These are phyloP conservation scores for Watsonalla cultraria DNA, from an alignment of 2,888 invertebrate species.

Conservation along the genomic window DNA sequence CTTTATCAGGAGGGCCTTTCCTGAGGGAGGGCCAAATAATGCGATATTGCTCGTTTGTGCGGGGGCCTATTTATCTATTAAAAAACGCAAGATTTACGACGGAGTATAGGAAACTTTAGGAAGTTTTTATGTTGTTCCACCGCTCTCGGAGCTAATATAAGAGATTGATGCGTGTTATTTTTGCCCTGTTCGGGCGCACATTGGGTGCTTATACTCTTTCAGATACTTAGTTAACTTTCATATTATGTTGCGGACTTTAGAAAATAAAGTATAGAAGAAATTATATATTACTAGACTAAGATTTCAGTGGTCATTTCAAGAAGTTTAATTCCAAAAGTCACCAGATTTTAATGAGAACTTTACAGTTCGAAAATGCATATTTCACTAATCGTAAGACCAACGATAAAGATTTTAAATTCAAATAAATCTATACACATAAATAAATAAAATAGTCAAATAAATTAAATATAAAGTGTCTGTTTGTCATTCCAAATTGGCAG, in stretches of 20 bases:
- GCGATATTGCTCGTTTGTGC: conserved; percentile 79
- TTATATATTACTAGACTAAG: too few species aligned
- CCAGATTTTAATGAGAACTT: too few species aligned
- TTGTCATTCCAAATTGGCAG: too few species aligned
- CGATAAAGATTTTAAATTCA: too few species aligned
- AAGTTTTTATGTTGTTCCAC: conserved; percentile 73
- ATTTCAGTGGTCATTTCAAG: too few species aligned
- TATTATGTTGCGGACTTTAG: neutral
- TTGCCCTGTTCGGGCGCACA: conserved; percentile 41
- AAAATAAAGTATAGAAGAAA: neutral
- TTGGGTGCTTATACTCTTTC: conserved; percentile 30
- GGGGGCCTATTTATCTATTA: conserved; percentile 79
- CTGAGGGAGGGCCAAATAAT: conserved; percentile 78
- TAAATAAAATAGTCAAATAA: too few species aligned
- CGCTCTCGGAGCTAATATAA: conserved; percentile 63
- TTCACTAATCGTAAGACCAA: too few species aligned
- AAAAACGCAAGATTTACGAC: conserved; percentile 74
- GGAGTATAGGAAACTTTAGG: conserved; percentile 70
- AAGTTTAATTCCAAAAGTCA: too few species aligned
- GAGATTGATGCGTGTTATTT: conserved; percentile 70
- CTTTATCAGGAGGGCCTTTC: conserved; percentile 77
- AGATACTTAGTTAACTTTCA: neutral
- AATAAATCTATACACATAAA: too few species aligned
- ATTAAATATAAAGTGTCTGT: too few species aligned
- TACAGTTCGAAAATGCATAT: too few species aligned